Conservation (phyloP, 2,797 vertebrate genomes). For the Sternotherus odoratus region DNA sequence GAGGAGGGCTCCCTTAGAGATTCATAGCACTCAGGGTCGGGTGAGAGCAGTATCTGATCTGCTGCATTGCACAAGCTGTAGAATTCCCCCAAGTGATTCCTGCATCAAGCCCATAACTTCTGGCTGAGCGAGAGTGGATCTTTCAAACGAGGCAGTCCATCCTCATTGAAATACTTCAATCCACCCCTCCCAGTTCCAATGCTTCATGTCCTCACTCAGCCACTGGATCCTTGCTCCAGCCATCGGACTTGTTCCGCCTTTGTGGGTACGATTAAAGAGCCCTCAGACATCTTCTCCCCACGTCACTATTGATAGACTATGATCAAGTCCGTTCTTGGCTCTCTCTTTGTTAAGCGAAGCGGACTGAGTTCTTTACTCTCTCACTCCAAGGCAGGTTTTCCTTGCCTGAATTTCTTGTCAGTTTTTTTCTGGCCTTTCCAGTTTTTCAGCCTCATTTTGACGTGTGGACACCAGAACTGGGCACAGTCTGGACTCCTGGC, state of each 20-base stretch:
- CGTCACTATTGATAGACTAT: slow-evolving; percentile 64
- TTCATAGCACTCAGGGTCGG: background rate
- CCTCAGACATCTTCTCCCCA: slow-evolving; percentile 53
- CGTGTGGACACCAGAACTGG: background rate
- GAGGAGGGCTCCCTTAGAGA: background rate
- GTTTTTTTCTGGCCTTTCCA: slow-evolving; percentile 26
- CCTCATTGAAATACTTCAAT: slow-evolving; percentile 12
- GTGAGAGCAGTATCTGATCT: background rate
- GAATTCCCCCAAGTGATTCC: background rate
- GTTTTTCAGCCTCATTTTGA: background rate
- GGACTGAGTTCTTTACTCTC: slow-evolving; percentile 53
- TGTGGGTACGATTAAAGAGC: slow-evolving; percentile 61
- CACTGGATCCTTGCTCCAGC: slow-evolving; percentile 10
- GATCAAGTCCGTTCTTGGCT: slow-evolving; percentile 62
- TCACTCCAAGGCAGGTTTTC: slow-evolving; percentile 61
- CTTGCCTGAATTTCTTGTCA: slow-evolving; percentile 57
- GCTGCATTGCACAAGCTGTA: background rate
- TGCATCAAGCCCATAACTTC: background rate
- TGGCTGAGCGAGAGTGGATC: background rate
- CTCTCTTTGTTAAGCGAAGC: slow-evolving; percentile 66
- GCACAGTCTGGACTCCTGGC: background rate
- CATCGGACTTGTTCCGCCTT: slow-evolving; percentile 51
- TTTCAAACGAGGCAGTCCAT: background rate
- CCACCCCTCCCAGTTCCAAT: background rate
- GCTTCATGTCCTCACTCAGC: slow-evolving; percentile 4